Evolutionary conservation across 2,797 vertebrate genomes (phyloP), one percentile per base, ranked within the genome.

Genomic region (Danio jaintianensis): DNA sequence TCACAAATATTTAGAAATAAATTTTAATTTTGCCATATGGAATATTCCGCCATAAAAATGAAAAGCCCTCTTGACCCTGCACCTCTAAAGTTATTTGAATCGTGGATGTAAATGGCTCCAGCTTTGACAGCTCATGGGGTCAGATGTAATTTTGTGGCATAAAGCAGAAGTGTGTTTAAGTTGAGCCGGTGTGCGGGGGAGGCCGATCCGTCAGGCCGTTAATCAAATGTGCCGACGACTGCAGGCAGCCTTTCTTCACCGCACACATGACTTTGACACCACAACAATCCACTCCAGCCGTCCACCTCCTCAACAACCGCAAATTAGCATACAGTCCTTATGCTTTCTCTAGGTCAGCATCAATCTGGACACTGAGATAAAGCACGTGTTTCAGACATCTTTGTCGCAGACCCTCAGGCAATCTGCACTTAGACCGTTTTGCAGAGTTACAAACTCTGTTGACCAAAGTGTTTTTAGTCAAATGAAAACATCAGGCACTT

Each of bases 121-220:
- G 85, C 82, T 79, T 85, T 73, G 85, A 84, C 87, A 85, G 86
- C 87, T 88, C 86, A 90, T 84, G 66, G 87, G 88, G 87, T 84
- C 36, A 85, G 88, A 86, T 83, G 85, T 89, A 88, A 82, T 87
- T 90, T 88, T 78, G 84, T 77, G 82, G 78, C 83, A 79, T 77
- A 29, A 73, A 81, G 73, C 73, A 67, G 69, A 13, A 45, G 40
- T 70, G 71, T 79, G 81, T 75, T 75, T 83, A 86, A 86, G 83
- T 86, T 86, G 83, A 88, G 75, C 82, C 80, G 38, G 81, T 85
- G 83, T 22, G 29, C 29, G 73, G 84, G 40, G 80, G 63, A 82
- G 83, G 81, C 83, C 81, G 85, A 87, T 88, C 86, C 82, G 82
- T 89, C 87, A 78, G 70, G n/a, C 76, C 43, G 80, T 83, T 86